Conservation (phyloP, 2,888 invertebrate genomes). For the Ditylenchus weischeri region DNA sequence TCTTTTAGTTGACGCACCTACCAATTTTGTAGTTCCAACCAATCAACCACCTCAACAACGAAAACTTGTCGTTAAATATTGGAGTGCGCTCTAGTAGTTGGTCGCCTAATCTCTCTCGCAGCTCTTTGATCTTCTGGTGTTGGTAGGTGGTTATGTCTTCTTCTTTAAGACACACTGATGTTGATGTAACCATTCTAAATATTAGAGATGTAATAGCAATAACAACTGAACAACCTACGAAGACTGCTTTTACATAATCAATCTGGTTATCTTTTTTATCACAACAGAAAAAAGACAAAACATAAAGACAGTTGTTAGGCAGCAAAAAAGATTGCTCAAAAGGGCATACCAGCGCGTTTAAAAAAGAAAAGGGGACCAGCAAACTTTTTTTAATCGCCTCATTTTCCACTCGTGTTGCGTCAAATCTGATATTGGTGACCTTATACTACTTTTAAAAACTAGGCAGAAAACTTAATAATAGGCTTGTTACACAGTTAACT, state of each 20-base stretch:
- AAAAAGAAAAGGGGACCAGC: no score
- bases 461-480: no score
- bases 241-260: background rate
- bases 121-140: slow-evolving; percentile 27
- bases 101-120: slow-evolving; percentile 31
- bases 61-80: slow-evolving; percentile 47
- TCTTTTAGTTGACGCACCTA: slow-evolving; percentile 15
- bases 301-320: background rate
- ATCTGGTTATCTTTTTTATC: slow-evolving; percentile 1
- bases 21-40: slow-evolving; percentile 54
- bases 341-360: no score
- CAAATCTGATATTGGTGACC: no score
- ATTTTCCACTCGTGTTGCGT: no score
- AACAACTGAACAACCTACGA: background rate
- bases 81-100: slow-evolving; percentile 31
- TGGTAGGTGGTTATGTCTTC: slow-evolving; percentile 1
- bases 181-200: background rate
- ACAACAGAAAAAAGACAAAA: no score
- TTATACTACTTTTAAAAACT: no score
- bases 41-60: slow-evolving; percentile 49
- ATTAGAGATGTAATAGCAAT: background rate
- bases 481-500: no score
- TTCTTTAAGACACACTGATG: background rate
- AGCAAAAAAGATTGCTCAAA: no score
- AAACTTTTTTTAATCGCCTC: no score